Evolutionary conservation across 92 coral and sea anemone genomes (phyloP), one percentile per base, ranked within the genome.

Genomic region (Actinostola sp.): DNA sequence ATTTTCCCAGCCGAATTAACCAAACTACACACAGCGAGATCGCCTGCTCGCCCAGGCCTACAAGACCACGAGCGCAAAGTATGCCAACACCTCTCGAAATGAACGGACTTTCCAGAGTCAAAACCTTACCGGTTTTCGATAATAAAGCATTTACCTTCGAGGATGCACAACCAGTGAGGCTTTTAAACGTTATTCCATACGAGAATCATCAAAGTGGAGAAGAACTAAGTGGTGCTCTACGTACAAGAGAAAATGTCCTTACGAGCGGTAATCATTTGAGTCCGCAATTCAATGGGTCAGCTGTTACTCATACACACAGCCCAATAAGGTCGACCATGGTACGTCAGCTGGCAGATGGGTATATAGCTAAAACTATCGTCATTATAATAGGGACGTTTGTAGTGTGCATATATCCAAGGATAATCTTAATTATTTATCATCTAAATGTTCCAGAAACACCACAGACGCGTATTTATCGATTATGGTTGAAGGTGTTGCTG

Each of bases 311-410:
- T 34, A 26, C 33, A 3, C 57, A 50, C 31, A 19, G 27, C 45
- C 30, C 8, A 25, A 23, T 27, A 0, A 21, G 60, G 5, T 26
- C 32, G 23, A 36, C 42, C 0, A 52, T 51, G 32, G 72, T 44
- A 0, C 54, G 61, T 1, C 44, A 54, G 25, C 11, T 68, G 20
- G 74, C 61, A 4, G 74, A 68, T 68, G 74, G 75, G 39, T 68
- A 76, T 30, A 84, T 75, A 25, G 72, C 89, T 15, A 66, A 48
- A 27, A 68, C 83, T 14, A 78, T 84, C 13, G 89, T 83, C 12
- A 80, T 84, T n/a, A 82, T 84, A 19, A 78, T 79, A 29, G 66
- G 84, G 51, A 62, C 60, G 0, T 84, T 84, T 53, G 68, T 78
- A 46, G 20, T 78, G 17, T 41, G 81, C 14, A 71, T 84, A 14